Conservation (phyloP, 2,797 vertebrate genomes). For the Bovichtus variegatus region DNA sequence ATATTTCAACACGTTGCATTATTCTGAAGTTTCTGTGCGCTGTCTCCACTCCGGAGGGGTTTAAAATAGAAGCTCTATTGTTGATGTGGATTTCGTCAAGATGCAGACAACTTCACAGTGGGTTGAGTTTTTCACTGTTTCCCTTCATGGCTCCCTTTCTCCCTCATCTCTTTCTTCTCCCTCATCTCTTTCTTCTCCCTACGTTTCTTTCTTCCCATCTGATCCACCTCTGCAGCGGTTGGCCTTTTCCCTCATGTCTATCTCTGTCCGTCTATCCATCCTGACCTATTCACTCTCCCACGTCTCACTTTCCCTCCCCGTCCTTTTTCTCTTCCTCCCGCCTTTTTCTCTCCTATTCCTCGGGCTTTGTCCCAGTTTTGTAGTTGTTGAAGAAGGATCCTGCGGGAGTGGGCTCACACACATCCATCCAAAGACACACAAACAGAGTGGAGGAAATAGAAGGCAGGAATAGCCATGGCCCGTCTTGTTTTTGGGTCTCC, state of each 20-base stretch:
- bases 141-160: not conserved
- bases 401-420: constrained; percentile 58
- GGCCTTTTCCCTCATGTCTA: constrained; percentile 35
- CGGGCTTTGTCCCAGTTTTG: constrained; percentile 78
- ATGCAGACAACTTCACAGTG: constrained; percentile 37
- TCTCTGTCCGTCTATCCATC: constrained; percentile 29
- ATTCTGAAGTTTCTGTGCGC: constrained; percentile 34
- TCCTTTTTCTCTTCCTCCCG: constrained; percentile 35
- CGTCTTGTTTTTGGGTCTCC: constrained; percentile 54
- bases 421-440: constrained; percentile 16
- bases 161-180: constrained; percentile 13
- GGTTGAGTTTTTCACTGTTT: constrained; percentile 9
- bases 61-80: constrained; percentile 41
- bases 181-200: constrained; percentile 4
- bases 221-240: constrained; percentile 27
- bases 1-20: constrained; percentile 61
- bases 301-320: constrained; percentile 46
- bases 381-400: constrained; percentile 73
- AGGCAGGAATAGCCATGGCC: constrained; percentile 65
- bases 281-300: constrained; percentile 50
- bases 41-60: constrained; percentile 30
- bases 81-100: constrained; percentile 44
- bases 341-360: constrained; percentile 39
- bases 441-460: constrained; percentile 36
- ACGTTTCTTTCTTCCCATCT: constrained; percentile 19